Evolutionary conservation across 2,113 vertebrate genomes (phyloP).

Genomic region (Antigone vipio): DNA sequence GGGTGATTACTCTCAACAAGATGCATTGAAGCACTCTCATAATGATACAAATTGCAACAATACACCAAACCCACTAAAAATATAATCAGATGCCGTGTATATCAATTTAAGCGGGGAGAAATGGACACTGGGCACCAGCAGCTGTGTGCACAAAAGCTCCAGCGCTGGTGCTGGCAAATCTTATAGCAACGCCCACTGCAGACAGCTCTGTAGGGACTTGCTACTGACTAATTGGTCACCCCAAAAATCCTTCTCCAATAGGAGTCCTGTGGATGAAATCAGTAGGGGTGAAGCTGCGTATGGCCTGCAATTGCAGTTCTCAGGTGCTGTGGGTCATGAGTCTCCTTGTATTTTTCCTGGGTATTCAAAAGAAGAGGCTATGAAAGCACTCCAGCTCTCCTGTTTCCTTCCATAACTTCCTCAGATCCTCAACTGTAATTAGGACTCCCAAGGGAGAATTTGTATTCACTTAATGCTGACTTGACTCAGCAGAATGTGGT

Average conservation of each 20-base stretch:
- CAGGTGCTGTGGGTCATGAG: accelerated
- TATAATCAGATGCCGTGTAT: background rate
- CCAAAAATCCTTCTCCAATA: background rate
- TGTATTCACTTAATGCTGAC: background rate
- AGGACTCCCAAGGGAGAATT: background rate
- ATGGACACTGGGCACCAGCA: background rate
- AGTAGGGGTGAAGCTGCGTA: background rate
- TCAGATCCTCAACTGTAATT: background rate
- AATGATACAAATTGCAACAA: background rate
- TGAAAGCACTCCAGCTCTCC: background rate
- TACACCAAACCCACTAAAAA: background rate
- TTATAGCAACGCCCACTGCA: background rate
- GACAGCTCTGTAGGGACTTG: background rate
- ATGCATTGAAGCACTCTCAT: background rate
- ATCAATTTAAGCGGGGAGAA: background rate
- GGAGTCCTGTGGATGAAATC: background rate
- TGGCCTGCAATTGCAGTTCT: background rate
- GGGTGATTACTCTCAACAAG: background rate
- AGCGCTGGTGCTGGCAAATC: background rate
- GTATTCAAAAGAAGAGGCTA: background rate
- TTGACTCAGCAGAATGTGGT: conserved; percentile 25
- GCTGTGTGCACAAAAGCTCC: background rate
- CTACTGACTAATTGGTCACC: background rate
- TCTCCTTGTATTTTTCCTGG: background rate
- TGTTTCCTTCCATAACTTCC: background rate